Evolutionary conservation across 2,888 invertebrate species (phyloP).

Genomic region (Rhaphigaster nebulosa): DNA sequence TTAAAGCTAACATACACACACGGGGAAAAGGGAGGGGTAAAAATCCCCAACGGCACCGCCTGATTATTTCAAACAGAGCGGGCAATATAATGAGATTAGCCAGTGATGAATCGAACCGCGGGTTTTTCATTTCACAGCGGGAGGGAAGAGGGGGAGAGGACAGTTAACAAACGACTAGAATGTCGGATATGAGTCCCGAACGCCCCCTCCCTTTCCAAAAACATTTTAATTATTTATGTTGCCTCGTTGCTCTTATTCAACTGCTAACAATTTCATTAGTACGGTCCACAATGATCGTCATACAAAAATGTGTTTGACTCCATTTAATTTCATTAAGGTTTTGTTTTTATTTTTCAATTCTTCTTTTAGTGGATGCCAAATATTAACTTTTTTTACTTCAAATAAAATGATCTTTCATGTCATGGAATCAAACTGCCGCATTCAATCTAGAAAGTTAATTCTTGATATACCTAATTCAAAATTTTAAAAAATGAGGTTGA

Average conservation of each 20-base stretch:
- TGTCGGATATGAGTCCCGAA: constrained; percentile 25
- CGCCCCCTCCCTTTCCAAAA: background rate
- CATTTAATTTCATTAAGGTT: background rate
- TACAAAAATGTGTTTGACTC: background rate
- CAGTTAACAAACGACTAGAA: constrained; percentile 56
- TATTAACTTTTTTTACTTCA: background rate
- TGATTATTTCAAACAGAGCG: constrained; percentile 49
- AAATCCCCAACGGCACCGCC: constrained; percentile 34
- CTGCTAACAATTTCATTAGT: constrained; percentile 14
- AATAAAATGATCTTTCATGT: no score
- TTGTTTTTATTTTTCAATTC: background rate
- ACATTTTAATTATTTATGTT: constrained; percentile 49
- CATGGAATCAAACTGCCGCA: no score
- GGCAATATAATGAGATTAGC: constrained; percentile 58
- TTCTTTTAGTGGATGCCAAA: background rate
- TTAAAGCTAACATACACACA: constrained; percentile 56
- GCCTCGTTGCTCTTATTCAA: background rate
- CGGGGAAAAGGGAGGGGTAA: background rate
- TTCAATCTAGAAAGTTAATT: no score
- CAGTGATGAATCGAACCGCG: constrained; percentile 55
- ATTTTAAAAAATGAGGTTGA: no score
- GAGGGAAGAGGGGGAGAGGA: background rate
- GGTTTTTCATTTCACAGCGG: constrained; percentile 47
- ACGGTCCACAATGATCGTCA: background rate
- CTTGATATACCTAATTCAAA: no score